phyloP scores from a whole-genome alignment of 2,797 vertebrate species.

The Molossus alvarezi region DNA sequence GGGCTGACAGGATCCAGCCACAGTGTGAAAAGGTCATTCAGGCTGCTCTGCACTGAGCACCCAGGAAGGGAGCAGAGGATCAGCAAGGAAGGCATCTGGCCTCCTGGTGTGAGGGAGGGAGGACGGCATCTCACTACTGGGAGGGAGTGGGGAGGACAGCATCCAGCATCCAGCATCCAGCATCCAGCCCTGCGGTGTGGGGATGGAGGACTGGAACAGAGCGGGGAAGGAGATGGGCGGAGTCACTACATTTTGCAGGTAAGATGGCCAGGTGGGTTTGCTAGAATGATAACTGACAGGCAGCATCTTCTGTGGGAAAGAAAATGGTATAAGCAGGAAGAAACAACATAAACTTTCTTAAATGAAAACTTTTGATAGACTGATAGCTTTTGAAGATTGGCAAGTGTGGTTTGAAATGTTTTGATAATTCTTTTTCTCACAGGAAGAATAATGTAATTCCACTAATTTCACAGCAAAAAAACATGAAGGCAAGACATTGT shows the following conservation, averaged over 20 bases:
- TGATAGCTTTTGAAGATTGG: neutral
- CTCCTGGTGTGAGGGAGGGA: neutral
- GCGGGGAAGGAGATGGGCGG: accelerated
- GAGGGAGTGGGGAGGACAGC: no score
- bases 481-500: neutral
- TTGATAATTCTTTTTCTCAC: constrained; percentile 3
- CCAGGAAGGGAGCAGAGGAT: neutral
- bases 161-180: no score
- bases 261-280: neutral
- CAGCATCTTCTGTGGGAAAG: neutral
- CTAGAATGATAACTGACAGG: no score
- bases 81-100: neutral
- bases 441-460: neutral
- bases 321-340: neutral
- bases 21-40: neutral
- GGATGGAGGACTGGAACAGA: no score
- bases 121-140: neutral
- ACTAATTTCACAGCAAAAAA: neutral
- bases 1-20: neutral
- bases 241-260: neutral
- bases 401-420: neutral
- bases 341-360: neutral
- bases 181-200: no score
- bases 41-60: neutral
- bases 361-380: neutral